Conservation (phyloP, 2,113 vertebrate species). For the Gavia stellata region DNA sequence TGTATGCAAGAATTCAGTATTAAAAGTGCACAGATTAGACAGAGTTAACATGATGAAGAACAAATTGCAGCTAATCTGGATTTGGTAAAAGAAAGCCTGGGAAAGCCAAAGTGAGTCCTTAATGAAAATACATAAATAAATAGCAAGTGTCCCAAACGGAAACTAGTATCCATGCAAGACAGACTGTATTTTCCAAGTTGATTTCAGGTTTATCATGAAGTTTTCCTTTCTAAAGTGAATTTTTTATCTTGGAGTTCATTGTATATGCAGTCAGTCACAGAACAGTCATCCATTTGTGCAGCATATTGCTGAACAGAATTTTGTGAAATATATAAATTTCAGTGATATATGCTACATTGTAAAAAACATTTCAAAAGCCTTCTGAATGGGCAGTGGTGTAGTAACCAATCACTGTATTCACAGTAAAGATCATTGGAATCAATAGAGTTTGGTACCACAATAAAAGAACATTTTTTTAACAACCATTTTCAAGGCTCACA, state of each 20-base stretch:
- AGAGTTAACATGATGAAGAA: background rate
- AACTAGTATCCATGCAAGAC: background rate
- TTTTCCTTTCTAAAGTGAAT: background rate
- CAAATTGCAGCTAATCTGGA: background rate
- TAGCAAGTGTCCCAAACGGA: background rate
- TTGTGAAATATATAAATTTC: background rate
- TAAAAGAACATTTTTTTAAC: background rate
- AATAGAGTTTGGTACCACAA: background rate
- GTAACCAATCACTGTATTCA: background rate
- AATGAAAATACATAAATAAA: background rate
- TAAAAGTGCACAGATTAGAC: background rate
- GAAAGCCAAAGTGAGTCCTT: background rate
- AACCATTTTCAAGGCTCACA: conserved; percentile 1
- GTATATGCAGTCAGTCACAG: background rate
- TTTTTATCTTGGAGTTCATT: background rate
- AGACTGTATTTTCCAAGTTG: background rate
- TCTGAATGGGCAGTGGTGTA: background rate
- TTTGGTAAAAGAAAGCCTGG: background rate
- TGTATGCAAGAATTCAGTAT: background rate
- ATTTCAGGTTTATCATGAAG: background rate
- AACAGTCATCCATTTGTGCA: background rate
- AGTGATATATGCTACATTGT: background rate
- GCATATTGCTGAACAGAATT: background rate
- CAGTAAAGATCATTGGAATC: background rate
- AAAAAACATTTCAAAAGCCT: background rate